Evolutionary conservation across 2,113 vertebrate species (phyloP).

Genomic region (Lynx canadensis): DNA sequence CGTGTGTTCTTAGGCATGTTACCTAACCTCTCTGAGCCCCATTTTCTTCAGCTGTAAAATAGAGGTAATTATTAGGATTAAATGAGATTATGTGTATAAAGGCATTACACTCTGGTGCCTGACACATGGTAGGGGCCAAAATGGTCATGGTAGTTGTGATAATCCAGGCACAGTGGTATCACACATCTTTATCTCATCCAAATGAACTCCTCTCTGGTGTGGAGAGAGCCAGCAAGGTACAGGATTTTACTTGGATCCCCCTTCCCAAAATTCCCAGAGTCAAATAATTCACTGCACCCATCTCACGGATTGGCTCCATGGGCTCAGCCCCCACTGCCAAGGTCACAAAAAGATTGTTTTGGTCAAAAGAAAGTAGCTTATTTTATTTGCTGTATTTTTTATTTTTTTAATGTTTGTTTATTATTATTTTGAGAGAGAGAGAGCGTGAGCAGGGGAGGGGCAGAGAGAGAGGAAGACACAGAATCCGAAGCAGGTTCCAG

Average conservation of each 20-base stretch:
- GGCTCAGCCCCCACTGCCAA: not conserved
- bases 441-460: no score
- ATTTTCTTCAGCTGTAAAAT: not conserved
- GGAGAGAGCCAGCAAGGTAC: not conserved
- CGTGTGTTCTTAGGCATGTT: conserved; percentile 10
- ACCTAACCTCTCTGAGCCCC: not conserved
- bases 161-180: not conserved
- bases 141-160: not conserved
- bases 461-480: no score
- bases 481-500: no score
- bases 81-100: not conserved
- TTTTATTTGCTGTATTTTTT: not conserved
- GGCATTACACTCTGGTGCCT: not conserved
- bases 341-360: not conserved
- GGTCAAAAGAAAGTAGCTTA: not conserved
- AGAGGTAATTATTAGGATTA: not conserved
- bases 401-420: no score
- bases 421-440: no score
- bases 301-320: not conserved
- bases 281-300: not conserved
- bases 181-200: not conserved
- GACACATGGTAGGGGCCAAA: not conserved
- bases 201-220: not conserved
- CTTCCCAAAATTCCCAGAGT: not conserved
- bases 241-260: not conserved